Evolutionary conservation across 2,888 invertebrate species (phyloP), one percentile per base, ranked within the genome.

Genomic region (Quadroppia sp.): DNA sequence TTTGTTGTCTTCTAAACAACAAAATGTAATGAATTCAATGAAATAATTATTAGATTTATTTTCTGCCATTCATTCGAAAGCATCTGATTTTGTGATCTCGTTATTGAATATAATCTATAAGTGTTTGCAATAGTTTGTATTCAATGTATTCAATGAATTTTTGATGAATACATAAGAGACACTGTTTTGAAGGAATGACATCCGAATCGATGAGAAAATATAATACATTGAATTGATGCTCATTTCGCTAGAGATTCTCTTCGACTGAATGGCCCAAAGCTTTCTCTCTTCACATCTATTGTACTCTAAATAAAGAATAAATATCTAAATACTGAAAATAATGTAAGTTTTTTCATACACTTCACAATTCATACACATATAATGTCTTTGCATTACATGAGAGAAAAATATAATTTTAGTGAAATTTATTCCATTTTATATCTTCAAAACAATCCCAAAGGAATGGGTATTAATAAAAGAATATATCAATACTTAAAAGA

Each of bases 241-340:
- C 50, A 50, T 50, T 50, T 50, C 50, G 15, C 50, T 7, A 50
- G 50, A 50, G 50, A 50, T 50, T 3, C 15, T 50, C 7, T 50
- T 50, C 15, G 20, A 50, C 50, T 50, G 50, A 50, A 50, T 50
- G 4, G 50, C 50, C 50, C 20, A 9, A 4, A 50, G 50, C n/a
- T 50, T 50, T 50, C 50, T 50, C 4, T 50, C 17, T n/a, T n/a
- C 20, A 50, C n/a, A 50, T 50, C 50, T n/a, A 50, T 50, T 50
- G 50, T 50, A 20, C 50, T 50, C 4, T 50, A 50, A 20, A 50
- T 50, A 50, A 50, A 50, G 50, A 50, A 15, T 50, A 20, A 50
- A 4, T 42, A n/a, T n/a, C n/a, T n/a, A n/a, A 36, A 7, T 36
- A 36, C 9, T 36, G 36, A 36, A 36, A 36, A 36, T 36, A 36